These are phyloP conservation scores for Myanophis thanlyinensis DNA, from an alignment of 2,113 vertebrate genomes.

Conservation along the genomic window DNA sequence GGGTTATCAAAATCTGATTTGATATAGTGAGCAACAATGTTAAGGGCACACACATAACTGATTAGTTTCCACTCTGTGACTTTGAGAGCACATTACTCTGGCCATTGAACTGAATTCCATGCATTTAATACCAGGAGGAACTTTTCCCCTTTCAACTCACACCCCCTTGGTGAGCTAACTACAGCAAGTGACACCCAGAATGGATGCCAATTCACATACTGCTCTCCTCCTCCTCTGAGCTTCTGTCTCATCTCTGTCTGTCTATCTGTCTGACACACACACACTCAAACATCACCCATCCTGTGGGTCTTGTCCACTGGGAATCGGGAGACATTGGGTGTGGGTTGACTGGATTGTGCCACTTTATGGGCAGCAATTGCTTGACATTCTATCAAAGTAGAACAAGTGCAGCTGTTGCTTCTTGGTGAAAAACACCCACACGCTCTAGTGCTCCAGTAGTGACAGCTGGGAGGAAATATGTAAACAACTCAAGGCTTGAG, in stretches of 20 bases:
- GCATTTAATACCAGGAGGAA: neutral
- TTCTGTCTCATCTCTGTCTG: neutral
- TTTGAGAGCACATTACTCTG: neutral
- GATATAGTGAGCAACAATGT: slow-evolving; percentile 44
- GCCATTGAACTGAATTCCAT: neutral
- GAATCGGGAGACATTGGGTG: neutral
- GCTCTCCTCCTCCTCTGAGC: neutral
- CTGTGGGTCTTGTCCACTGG: neutral
- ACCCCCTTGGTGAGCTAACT: neutral
- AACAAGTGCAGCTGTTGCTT: neutral
- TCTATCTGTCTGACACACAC: neutral
- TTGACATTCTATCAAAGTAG: neutral
- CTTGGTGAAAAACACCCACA: neutral
- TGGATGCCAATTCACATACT: neutral
- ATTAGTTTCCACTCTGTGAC: neutral
- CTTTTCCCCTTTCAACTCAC: neutral
- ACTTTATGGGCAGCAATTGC: neutral
- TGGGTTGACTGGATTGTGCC: neutral
- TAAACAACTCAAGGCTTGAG: neutral
- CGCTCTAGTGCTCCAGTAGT: neutral
- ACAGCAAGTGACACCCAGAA: neutral
- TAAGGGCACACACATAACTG: neutral
- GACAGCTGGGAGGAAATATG: neutral
- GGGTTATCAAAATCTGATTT: slow-evolving; percentile 39
- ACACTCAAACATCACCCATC: neutral